Conservation (phyloP, 1,140 invertebrate species). For the Drosophila sproati region DNA sequence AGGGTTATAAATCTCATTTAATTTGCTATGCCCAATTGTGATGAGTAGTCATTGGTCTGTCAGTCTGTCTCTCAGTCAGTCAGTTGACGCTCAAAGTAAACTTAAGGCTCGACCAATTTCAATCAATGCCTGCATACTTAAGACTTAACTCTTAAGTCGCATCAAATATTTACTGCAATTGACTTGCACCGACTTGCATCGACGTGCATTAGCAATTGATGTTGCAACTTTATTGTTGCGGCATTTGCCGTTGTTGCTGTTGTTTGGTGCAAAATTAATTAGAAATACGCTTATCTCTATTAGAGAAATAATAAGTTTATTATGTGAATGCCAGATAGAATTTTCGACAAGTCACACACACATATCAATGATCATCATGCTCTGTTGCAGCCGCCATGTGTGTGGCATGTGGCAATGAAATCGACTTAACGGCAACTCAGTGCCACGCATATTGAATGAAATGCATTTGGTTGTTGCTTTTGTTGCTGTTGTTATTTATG, state of each 20-base stretch:
- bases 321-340: constrained; percentile 1
- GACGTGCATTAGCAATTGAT: constrained; percentile 23
- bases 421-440: constrained; percentile 44
- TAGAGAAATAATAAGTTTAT: constrained; percentile 20
- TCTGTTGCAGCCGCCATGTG: constrained; percentile 11
- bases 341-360: background rate
- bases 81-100: constrained; percentile 13
- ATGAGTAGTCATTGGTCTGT: constrained; percentile 36
- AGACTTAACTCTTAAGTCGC: background rate
- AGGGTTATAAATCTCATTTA: constrained; percentile 68
- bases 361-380: background rate
- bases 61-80: constrained; percentile 3
- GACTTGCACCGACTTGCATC: constrained; percentile 9
- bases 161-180: constrained; percentile 25
- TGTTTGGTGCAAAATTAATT: constrained; percentile 2
- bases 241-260: no score
- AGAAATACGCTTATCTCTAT: background rate
- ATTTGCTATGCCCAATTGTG: constrained; percentile 67
- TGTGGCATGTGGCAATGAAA: constrained; percentile 50
- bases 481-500: constrained; percentile 35
- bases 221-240: background rate
- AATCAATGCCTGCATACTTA: constrained; percentile 24
- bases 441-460: constrained; percentile 66
- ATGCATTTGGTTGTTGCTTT: constrained; percentile 48
- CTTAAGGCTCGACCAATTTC: constrained; percentile 38